phyloP scores from a whole-genome alignment of 2,113 vertebrate species.

The Alethe castanea region DNA sequence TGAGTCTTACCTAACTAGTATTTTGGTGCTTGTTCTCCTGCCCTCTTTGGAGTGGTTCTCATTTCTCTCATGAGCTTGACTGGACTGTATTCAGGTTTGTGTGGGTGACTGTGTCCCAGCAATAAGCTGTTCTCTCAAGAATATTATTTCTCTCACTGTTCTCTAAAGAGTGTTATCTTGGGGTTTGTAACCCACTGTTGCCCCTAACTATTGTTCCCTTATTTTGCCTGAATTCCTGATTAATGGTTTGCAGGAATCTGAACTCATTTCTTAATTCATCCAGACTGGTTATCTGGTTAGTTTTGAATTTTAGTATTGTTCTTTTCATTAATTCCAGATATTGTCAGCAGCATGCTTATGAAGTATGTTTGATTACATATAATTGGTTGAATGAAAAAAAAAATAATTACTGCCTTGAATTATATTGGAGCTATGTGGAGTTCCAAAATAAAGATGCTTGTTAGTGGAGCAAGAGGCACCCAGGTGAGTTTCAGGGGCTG shows the following conservation, averaged over 20 bases:
- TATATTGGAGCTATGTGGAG: background rate
- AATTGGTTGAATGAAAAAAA: background rate
- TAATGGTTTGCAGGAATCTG: background rate
- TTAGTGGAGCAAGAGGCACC: background rate
- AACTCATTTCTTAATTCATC: background rate
- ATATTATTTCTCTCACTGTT: background rate
- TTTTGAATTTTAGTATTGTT: background rate
- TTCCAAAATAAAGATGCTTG: background rate
- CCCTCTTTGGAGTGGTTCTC: background rate
- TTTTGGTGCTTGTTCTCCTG: background rate
- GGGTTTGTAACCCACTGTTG: background rate
- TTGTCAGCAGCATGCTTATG: background rate
- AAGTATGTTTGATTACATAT: background rate
- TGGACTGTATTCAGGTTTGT: rapidly evolving
- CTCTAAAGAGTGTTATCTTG: background rate
- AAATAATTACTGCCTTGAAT: background rate
- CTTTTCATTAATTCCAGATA: background rate
- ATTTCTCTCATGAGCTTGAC: background rate
- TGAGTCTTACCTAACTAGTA: rapidly evolving
- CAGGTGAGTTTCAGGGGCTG: background rate
- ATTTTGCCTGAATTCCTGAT: background rate
- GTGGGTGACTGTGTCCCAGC: background rate
- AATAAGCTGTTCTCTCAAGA: background rate
- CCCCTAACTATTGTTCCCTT: background rate
- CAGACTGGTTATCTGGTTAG: background rate